Percentiles rank a stretch among this genome's conserved stretches.
Conservation (phyloP, 2,113 vertebrate species). For the Perca flavescens region DNA sequence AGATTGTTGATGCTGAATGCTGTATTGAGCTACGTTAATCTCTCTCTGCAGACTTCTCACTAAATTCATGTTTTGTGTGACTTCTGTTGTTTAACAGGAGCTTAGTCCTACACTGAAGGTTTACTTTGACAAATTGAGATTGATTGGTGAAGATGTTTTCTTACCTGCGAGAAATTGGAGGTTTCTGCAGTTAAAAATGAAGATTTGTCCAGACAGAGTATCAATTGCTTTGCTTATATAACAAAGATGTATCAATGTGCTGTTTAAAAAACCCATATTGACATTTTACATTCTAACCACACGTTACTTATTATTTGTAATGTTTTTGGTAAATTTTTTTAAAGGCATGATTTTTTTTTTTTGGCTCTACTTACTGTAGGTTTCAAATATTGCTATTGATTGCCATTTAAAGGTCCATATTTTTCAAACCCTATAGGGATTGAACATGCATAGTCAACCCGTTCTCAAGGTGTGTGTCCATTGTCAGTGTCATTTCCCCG, state of each 20-base stretch:
- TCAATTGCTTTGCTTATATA: too few relatives aligned
- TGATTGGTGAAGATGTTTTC: neutral
- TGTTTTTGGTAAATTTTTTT: neutral
- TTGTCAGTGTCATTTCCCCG: too few relatives aligned
- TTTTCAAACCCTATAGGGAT: neutral
- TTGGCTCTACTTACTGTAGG: neutral
- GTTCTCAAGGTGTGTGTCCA: too few relatives aligned
- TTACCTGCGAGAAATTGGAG: neutral
- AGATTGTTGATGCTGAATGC: slow-evolving; percentile 39
- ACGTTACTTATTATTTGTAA: neutral
- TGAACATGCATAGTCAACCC: neutral
- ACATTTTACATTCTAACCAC: neutral
- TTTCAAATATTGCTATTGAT: slow-evolving; percentile 19
- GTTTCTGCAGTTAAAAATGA: too few relatives aligned
- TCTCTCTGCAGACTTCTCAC: slow-evolving; percentile 23
- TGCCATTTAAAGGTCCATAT: neutral
- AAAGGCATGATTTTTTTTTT: neutral
- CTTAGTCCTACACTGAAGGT: slow-evolving; percentile 11
- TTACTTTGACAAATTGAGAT: slow-evolving; percentile 5
- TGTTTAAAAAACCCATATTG: neutral
- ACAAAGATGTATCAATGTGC: neutral
- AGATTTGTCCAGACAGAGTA: neutral
- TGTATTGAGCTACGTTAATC: slow-evolving; percentile 24
- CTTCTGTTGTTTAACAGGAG: slow-evolving; percentile 1
- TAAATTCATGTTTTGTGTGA: slow-evolving; percentile 40